Conservation (phyloP, 2,113 vertebrate genomes). For the Percopsis transmontana region DNA sequence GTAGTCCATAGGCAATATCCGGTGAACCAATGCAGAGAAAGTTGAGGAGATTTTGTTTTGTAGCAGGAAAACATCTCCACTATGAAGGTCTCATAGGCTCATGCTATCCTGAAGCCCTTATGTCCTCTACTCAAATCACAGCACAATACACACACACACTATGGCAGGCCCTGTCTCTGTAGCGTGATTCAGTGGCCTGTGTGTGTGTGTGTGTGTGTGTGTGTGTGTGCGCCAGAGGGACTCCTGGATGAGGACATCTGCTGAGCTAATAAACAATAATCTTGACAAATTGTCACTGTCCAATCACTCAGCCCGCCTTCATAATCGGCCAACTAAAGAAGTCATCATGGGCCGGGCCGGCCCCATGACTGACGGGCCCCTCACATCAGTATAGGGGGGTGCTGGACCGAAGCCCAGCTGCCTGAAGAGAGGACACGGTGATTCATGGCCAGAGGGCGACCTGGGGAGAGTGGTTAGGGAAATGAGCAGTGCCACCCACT, state of each 20-base stretch:
- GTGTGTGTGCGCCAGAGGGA: slow-evolving; percentile 24
- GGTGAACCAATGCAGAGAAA: no score
- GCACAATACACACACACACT: not conserved
- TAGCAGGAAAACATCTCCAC: no score
- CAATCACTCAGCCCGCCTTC: slow-evolving; percentile 60
- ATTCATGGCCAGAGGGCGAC: slow-evolving; percentile 70
- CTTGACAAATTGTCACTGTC: slow-evolving; percentile 78
- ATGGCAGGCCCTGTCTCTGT: slow-evolving; percentile 23
- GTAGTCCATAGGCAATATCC: not conserved
- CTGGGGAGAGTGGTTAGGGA: slow-evolving; percentile 58
- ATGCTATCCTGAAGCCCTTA: not conserved
- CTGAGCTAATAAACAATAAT: slow-evolving; percentile 80
- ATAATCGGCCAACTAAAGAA: slow-evolving; percentile 66
- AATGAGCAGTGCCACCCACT: slow-evolving; percentile 56
- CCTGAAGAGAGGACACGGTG: slow-evolving; percentile 64
- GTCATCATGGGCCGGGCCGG: slow-evolving; percentile 62
- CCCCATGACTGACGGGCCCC: slow-evolving; percentile 69
- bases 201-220: slow-evolving; percentile 26
- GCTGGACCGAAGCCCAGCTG: slow-evolving; percentile 63
- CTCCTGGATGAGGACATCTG: slow-evolving; percentile 77
- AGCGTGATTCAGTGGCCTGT: no score
- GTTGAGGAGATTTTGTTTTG: no score
- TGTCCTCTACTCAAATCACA: slow-evolving; percentile 11
- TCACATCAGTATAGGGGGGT: slow-evolving; percentile 51
- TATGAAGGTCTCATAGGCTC: not conserved